Evolutionary conservation across 2,797 vertebrate species (phyloP).

Genomic region (Heteromormyrus szaboi): DNA sequence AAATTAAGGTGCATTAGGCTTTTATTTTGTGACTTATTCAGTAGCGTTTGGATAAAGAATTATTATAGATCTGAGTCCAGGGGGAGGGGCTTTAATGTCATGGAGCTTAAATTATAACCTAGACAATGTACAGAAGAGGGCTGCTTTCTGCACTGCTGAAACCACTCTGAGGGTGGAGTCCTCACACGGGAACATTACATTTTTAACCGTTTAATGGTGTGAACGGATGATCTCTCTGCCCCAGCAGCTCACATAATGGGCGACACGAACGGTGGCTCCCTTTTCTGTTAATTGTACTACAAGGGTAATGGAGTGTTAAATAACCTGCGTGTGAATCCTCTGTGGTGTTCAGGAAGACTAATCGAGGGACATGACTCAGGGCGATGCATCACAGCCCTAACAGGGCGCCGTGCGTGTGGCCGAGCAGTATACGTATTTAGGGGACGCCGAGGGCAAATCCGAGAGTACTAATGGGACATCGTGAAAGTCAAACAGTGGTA

Average conservation of each 20-base stretch:
- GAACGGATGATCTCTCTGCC: neutral
- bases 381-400: neutral
- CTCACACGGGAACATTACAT: slow-evolving; percentile 1
- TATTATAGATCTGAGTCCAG: neutral
- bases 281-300: slow-evolving; percentile 25
- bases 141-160: neutral
- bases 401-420: neutral
- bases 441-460: neutral
- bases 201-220: slow-evolving; percentile 19
- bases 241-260: slow-evolving; percentile 21
- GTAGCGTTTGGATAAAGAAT: neutral
- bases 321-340: slow-evolving; percentile 22
- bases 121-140: neutral
- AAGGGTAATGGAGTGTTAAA: slow-evolving; percentile 33
- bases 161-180: neutral
- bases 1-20: neutral
- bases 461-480: neutral
- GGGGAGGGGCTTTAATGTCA: neutral
- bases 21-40: neutral
- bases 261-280: slow-evolving; percentile 23
- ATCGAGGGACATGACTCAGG: neutral
- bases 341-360: neutral
- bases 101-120: slow-evolving; percentile 10
- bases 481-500: neutral
- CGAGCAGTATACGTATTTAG: neutral